These are phyloP conservation scores for Solea senegalensis DNA, from an alignment of 2,113 vertebrate species.

Conservation along the genomic window DNA sequence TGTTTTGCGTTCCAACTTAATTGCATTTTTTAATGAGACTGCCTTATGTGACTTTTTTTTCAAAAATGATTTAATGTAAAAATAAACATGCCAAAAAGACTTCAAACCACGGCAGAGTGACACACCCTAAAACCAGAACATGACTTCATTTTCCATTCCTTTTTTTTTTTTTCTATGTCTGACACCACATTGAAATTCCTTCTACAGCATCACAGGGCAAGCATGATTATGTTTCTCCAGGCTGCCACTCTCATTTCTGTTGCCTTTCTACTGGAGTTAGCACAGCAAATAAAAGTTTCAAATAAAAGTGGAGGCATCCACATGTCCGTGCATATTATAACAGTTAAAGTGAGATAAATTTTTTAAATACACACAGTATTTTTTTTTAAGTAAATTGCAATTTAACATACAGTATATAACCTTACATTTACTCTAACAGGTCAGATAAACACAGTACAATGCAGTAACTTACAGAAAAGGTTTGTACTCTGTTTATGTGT, in stretches of 20 bases:
- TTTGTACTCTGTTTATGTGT: not conserved
- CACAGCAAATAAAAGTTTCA: not conserved
- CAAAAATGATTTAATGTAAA: constrained; percentile 38
- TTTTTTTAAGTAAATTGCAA: not conserved
- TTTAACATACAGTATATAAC: no score
- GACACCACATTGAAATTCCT: constrained; percentile 39
- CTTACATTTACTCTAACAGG: no score
- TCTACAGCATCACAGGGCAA: constrained; percentile 30
- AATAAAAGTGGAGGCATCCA: constrained; percentile 29
- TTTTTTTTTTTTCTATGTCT: constrained; percentile 6
- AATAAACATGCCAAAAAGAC: constrained; percentile 21
- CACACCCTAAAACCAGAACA: constrained; percentile 33
- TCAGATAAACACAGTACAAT: no score
- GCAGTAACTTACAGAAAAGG: not conserved
- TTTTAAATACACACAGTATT: not conserved
- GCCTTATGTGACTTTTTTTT: not conserved
- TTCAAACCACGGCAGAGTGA: constrained; percentile 31
- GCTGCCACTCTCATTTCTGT: constrained; percentile 2
- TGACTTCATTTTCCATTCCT: constrained; percentile 53
- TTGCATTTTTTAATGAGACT: constrained; percentile 1
- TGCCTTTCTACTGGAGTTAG: constrained; percentile 3
- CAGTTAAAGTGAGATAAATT: not conserved
- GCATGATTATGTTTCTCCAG: constrained; percentile 12
- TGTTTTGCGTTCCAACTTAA: constrained; percentile 4
- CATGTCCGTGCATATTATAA: constrained; percentile 1